phyloP scores from a whole-genome alignment of 1,140 invertebrate species.

The Polypedilum pembai region DNA sequence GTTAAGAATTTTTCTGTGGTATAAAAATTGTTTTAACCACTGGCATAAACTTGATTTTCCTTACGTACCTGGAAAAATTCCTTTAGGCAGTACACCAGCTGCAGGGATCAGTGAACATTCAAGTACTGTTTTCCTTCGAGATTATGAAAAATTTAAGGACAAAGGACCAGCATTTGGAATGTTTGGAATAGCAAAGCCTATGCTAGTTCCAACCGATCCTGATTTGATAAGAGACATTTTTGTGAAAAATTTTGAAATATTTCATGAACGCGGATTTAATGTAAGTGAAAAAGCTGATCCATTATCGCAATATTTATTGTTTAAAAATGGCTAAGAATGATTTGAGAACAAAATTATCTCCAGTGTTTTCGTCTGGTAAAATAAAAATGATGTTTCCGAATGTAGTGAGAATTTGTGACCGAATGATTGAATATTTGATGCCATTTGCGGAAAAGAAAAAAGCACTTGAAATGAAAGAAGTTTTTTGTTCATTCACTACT shows the following conservation, averaged over 20 bases:
- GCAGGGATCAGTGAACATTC: conserved; percentile 34
- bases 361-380: conserved; percentile 46
- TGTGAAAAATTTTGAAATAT: conserved; percentile 39
- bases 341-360: conserved; percentile 43
- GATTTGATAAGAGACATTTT: conserved; percentile 39
- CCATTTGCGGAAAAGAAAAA: conserved; percentile 39
- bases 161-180: conserved; percentile 15
- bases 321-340: conserved; percentile 46
- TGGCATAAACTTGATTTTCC: conserved; percentile 44
- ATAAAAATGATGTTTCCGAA: conserved; percentile 48
- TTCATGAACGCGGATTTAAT: conserved; percentile 44
- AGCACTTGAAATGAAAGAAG: conserved; percentile 38
- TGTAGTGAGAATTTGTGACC: conserved; percentile 41
- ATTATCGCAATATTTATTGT: conserved; percentile 46
- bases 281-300: conserved; percentile 47
- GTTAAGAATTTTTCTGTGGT: neutral
- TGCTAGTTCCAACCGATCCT: conserved; percentile 32
- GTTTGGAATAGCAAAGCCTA: neutral
- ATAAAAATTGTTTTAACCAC: conserved; percentile 34
- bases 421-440: conserved; percentile 36
- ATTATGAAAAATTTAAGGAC: neutral
- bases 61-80: conserved; percentile 32
- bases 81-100: conserved; percentile 37
- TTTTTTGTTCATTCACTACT: conserved; percentile 39
- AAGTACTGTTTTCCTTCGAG: conserved; percentile 25